These are phyloP conservation scores for Clivina fossor DNA, from an alignment of 2,888 invertebrate genomes.

Conservation along the genomic window DNA sequence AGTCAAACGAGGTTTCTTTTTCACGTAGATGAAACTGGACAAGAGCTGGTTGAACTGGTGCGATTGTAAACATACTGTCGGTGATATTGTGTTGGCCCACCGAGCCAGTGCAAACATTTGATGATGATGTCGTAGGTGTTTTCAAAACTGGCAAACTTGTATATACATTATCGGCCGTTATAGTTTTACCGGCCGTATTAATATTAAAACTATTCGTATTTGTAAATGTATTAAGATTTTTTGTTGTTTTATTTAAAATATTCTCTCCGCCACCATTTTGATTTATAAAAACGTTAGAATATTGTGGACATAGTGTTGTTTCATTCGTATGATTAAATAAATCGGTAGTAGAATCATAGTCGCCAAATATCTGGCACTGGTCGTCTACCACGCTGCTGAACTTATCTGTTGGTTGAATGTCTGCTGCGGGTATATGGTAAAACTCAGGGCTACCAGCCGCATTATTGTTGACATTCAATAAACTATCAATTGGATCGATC, in stretches of 20 bases:
- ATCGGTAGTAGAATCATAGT: conserved; percentile 20
- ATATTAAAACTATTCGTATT: conserved; percentile 23
- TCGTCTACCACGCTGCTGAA: conserved; percentile 15
- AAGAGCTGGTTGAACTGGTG: not conserved
- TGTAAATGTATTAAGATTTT: no score
- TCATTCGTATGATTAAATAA: conserved; percentile 16
- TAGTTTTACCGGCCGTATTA: conserved; percentile 12
- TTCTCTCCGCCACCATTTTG: conserved; percentile 25
- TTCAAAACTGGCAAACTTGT: conserved; percentile 19
- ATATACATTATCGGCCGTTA: conserved; percentile 8
- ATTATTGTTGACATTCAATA: conserved; percentile 18
- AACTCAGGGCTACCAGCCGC: conserved; percentile 5
- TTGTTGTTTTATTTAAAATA: not conserved
- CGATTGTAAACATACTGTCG: conserved; percentile 14
- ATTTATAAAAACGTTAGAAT: conserved; percentile 21
- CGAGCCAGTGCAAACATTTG: conserved; percentile 5
- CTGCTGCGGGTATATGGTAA: conserved; percentile 11
- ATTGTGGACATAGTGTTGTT: conserved; percentile 10
- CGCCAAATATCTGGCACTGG: conserved; percentile 24
- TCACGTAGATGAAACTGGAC: not conserved
- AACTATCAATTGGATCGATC: conserved; percentile 18
- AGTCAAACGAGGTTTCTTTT: not conserved
- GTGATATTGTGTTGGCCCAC: conserved; percentile 8
- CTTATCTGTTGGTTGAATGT: conserved; percentile 25
- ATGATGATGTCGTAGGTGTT: conserved; percentile 5